These are phyloP conservation scores for Chelonus formosanus DNA, from an alignment of 2,888 invertebrate species.

Conservation along the genomic window DNA sequence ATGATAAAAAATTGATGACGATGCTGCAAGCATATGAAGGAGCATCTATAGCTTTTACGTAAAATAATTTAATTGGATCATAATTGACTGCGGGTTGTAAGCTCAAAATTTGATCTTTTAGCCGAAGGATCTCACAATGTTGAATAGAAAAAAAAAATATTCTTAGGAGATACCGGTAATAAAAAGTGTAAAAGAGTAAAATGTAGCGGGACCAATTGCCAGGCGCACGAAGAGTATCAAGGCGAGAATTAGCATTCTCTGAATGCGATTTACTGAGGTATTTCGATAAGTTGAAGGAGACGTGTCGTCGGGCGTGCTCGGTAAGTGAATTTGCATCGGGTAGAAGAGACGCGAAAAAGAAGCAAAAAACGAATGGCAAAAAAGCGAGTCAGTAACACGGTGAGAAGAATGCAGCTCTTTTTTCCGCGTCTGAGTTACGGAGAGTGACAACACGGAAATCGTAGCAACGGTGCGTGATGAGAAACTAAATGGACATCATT, in stretches of 20 bases:
- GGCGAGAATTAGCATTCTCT: conserved; percentile 45
- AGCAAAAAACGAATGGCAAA: conserved; percentile 7
- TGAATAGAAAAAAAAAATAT: no score
- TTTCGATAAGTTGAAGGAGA: conserved; percentile 55
- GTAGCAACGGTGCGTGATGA: conserved; percentile 19
- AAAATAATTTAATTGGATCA: no score
- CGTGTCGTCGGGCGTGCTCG: conserved; percentile 54
- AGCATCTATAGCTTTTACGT: no score
- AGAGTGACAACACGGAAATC: conserved; percentile 32
- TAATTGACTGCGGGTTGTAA: no score
- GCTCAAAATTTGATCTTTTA: no score
- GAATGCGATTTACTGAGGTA: conserved; percentile 38
- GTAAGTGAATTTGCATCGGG: conserved; percentile 47
- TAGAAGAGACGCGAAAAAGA: conserved; percentile 17
- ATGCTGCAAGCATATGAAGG: no score
- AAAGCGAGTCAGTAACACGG: conserved; percentile 29
- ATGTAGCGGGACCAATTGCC: conserved; percentile 15
- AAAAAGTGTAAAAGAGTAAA: conserved; percentile 18
- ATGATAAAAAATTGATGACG: no score
- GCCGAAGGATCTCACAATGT: no score
- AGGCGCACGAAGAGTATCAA: conserved; percentile 20
- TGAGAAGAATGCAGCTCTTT: conserved; percentile 2
- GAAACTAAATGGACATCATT: conserved; percentile 17
- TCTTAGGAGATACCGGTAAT: conserved; percentile 2
- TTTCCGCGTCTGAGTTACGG: conserved; percentile 4